phyloP scores from a whole-genome alignment of 2,888 invertebrate species.

The Prosapia bicincta region DNA sequence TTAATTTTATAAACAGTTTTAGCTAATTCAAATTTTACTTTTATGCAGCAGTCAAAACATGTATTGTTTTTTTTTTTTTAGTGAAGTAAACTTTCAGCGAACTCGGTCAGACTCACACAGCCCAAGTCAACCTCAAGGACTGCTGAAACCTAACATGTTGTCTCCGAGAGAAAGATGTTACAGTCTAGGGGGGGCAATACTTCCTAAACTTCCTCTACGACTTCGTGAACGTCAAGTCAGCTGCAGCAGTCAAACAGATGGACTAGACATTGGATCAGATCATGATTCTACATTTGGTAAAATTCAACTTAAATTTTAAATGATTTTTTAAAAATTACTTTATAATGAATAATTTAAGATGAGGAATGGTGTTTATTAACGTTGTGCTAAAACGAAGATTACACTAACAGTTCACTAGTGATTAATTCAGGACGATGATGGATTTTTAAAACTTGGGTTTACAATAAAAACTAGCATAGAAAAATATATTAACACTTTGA shows the following conservation, averaged over 20 bases:
- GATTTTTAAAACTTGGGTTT: no score
- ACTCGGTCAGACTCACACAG: slow-evolving; percentile 43
- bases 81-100: slow-evolving; percentile 44
- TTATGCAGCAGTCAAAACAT: slow-evolving; percentile 28
- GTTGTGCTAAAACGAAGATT: no score
- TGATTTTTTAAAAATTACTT: no score
- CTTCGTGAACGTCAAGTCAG: slow-evolving; percentile 55
- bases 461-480: no score
- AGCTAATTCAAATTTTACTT: slow-evolving; percentile 29
- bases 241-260: slow-evolving; percentile 70
- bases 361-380: no score
- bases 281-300: neutral
- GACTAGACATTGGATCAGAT: neutral
- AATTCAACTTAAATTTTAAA: no score
- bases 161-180: slow-evolving; percentile 57
- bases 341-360: no score
- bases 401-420: no score
- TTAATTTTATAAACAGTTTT: no score
- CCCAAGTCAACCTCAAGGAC: slow-evolving; percentile 48
- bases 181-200: slow-evolving; percentile 54
- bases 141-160: slow-evolving; percentile 44
- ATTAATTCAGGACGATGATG: no score
- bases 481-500: no score
- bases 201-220: slow-evolving; percentile 8
- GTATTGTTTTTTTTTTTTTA: slow-evolving; percentile 13